phyloP scores from a whole-genome alignment of 2,797 vertebrate genomes.

The Pelochelys cantorii region DNA sequence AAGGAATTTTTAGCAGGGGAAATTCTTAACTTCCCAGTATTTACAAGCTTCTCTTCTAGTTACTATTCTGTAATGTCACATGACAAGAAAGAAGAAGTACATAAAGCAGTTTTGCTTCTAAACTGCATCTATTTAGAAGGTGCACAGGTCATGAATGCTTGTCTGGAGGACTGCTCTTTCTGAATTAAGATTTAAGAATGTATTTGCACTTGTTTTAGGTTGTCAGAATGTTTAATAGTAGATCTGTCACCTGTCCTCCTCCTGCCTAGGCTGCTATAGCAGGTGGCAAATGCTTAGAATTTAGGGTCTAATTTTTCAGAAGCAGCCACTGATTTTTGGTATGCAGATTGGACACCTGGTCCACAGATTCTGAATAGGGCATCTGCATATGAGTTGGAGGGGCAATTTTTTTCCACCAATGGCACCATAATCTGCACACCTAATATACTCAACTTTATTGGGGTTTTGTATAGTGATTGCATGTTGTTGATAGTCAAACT shows the following conservation, averaged over 20 bases:
- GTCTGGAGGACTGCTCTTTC: neutral
- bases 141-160: neutral
- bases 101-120: slow-evolving; percentile 25
- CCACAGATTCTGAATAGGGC: neutral
- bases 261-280: neutral
- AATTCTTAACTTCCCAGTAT: slow-evolving; percentile 74
- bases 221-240: fast-evolving
- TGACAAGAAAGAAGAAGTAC: slow-evolving; percentile 60
- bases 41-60: slow-evolving; percentile 1
- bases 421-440: neutral
- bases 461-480: slow-evolving; percentile 35
- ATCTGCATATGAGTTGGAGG: neutral
- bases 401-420: fast-evolving
- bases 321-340: fast-evolving
- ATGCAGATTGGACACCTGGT: neutral
- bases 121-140: slow-evolving; percentile 6
- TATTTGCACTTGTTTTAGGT: fast-evolving
- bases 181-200: neutral
- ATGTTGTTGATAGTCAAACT: neutral
- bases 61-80: slow-evolving; percentile 45
- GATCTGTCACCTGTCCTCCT: fast-evolving
- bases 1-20: slow-evolving; percentile 68
- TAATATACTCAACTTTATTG: fast-evolving
- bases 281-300: fast-evolving
- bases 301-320: neutral